Evolutionary conservation across 2,888 invertebrate genomes (phyloP), one percentile per base, ranked within the genome.

Genomic region (Syrista parreyssii): DNA sequence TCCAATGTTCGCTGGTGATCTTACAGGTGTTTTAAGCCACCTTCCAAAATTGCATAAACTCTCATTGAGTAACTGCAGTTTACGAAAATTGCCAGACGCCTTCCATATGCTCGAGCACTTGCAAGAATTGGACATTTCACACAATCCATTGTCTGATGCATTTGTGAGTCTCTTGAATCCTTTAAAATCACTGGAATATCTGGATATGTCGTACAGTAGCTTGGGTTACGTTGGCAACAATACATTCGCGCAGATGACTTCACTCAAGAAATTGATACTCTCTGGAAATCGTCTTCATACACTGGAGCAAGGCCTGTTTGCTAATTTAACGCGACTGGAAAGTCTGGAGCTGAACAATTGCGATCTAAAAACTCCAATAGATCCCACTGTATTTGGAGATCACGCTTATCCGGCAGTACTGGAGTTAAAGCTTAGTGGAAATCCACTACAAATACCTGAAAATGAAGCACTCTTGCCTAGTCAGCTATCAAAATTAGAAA

Each of bases 131-230:
- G 95, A 95, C 85, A 94, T 95, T 86, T 95, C 95, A 0, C 93
- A 94, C 86, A 95, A 95, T 89, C 95, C 95, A 1, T 91, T 95
- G 1, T 93, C 94, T 73, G 94, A 95, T 85, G 95, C 94, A 0
- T 95, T 95, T 87, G 94, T 94, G 11, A 93, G 93, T 84, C 88
- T 95, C 35, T 89, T 95, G 31, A 94, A 94, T 3, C 95, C 95
- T 0, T 89, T 95, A 1, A 93, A 94, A 79, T 94, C 94, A 23
- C 90, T 96, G 55, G 94, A 95, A 88, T 95, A 94, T 85, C 91
- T 95, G 4, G 95, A 95, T 88, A 95, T 96, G 95, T 95, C 95
- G 11, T 95, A 95, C 87, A 95, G 95, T 89, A 94, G 95, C 87
- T 91, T 95, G 3, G 94, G 94, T 0, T 93, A 93, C 82, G 92